These are phyloP conservation scores for Vanacampus margaritifer DNA, from an alignment of 2,113 vertebrate species.

Conservation along the genomic window DNA sequence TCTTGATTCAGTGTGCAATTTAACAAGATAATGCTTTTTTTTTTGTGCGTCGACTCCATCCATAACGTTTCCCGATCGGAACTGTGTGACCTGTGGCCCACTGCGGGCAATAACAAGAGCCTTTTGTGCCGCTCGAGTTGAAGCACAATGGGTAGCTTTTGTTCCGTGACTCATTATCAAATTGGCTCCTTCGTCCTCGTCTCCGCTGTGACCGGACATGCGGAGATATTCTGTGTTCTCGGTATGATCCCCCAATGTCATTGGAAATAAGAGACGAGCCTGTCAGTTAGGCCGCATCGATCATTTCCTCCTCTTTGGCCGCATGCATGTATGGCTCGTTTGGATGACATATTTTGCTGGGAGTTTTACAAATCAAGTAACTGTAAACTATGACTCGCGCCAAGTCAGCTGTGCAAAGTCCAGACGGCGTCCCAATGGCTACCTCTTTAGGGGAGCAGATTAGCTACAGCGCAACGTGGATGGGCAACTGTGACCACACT, in stretches of 20 bases:
- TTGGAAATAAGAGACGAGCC: conserved; percentile 20
- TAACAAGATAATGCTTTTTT: conserved; percentile 32
- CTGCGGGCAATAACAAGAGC: conserved; percentile 48
- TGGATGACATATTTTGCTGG: conserved; percentile 10
- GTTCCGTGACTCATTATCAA: conserved; percentile 60
- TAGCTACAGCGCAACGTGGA: background rate
- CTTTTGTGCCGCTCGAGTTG: conserved; percentile 32
- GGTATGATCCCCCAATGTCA: conserved; percentile 36
- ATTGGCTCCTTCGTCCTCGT: conserved; percentile 41
- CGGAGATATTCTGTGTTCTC: conserved; percentile 34
- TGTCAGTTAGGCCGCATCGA: conserved; percentile 16
- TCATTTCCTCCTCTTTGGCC: conserved; percentile 22
- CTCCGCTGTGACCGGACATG: conserved; percentile 15
- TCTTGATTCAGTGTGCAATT: conserved; percentile 35
- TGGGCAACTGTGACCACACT: too few species aligned
- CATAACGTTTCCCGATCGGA: conserved; percentile 36
- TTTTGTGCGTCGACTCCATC: conserved; percentile 13
- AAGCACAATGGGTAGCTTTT: conserved; percentile 32
- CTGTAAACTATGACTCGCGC: conserved; percentile 40
- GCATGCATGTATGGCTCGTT: conserved; percentile 4
- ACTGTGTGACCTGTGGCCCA: conserved; percentile 43
- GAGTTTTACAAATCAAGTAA: conserved; percentile 22
- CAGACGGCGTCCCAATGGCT: conserved; percentile 45
- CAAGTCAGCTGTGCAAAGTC: conserved; percentile 34
- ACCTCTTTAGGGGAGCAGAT: conserved; percentile 18